Base-by-base conservation (phyloP, 2,113 vertebrate genomes). In the Xenus cinereus region DNA sequence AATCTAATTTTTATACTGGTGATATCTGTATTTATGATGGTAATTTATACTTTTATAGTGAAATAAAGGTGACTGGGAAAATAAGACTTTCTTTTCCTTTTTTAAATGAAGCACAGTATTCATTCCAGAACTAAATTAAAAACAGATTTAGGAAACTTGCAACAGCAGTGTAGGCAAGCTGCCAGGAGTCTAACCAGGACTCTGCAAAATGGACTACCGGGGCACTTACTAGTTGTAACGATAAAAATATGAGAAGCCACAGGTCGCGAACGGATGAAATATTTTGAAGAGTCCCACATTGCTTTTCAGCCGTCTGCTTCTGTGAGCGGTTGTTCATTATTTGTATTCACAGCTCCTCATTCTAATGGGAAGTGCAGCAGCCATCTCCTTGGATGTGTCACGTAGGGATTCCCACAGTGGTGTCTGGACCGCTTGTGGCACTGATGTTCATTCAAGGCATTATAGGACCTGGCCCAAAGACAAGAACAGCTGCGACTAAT, bases 61-160 rank as follows among this genome's bases (percentile, higher is more conserved):
- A 98, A 98, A 98, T 98, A 98, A 98, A 98, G 97, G 98, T 98
- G 96, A 97, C 78, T 98, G 97, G 96, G 90, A 96, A 97, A 84
- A 68, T 16, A 69, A 43, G 18, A 54, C 26, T 87, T 67, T 28
- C 4, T 68, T 92, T 51, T 64, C 4, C 4, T 84, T 81, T 80
- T 67, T 39, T 57, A 64, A 93, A 60, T 37, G 10, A 73, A 53
- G 21, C 6, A 57, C 22, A 71, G 8, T 46, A 21, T 83, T 90
- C 3, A 54, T 90, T 76, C 15, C 45, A 82, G 68, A 71, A 45
- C 12, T 72, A 50, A 81, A 72, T 75, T 60, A 50, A 82, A 90
- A 84, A 14, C 13, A 14, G 2, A 30, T 53, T 63, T 68, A 74
- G 30, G 39, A 86, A 89, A 84, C 6, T 8, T 71, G 48, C 2